These are phyloP conservation scores for Belgica antarctica DNA, from an alignment of 2,888 invertebrate genomes.

Conservation along the genomic window DNA sequence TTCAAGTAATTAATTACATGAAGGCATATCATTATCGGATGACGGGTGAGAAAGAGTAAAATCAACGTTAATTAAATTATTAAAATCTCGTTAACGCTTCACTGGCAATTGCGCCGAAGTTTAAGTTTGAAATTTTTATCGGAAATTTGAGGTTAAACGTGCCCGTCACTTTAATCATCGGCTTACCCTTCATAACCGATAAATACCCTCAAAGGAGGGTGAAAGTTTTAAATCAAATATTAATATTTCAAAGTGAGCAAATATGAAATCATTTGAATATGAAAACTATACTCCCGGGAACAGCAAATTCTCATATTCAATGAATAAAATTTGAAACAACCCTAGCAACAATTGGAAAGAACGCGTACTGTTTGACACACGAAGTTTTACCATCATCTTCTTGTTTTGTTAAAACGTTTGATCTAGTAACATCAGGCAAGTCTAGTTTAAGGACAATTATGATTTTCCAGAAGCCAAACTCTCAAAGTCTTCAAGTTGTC, in stretches of 20 bases:
- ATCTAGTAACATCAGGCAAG: neutral
- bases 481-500: neutral
- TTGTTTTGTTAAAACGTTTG: too few relatives aligned
- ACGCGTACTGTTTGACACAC: too few relatives aligned
- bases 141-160: too few relatives aligned
- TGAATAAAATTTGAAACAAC: slow-evolving; percentile 8
- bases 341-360: too few relatives aligned
- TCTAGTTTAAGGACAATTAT: neutral
- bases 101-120: too few relatives aligned
- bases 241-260: slow-evolving; percentile 22
- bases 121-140: too few relatives aligned
- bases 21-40: slow-evolving; percentile 22
- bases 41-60: neutral
- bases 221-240: slow-evolving; percentile 25
- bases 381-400: too few relatives aligned
- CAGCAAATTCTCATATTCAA: slow-evolving; percentile 5
- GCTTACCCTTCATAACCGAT: too few relatives aligned
- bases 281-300: slow-evolving; percentile 29
- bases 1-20: slow-evolving; percentile 39
- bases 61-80: slow-evolving; percentile 42
- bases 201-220: neutral
- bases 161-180: too few relatives aligned
- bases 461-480: too few relatives aligned
- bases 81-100: slow-evolving; percentile 41
- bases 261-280: slow-evolving; percentile 23